Base-by-base conservation (phyloP, 2,888 invertebrate genomes). In the Lysandra bellargus region DNA sequence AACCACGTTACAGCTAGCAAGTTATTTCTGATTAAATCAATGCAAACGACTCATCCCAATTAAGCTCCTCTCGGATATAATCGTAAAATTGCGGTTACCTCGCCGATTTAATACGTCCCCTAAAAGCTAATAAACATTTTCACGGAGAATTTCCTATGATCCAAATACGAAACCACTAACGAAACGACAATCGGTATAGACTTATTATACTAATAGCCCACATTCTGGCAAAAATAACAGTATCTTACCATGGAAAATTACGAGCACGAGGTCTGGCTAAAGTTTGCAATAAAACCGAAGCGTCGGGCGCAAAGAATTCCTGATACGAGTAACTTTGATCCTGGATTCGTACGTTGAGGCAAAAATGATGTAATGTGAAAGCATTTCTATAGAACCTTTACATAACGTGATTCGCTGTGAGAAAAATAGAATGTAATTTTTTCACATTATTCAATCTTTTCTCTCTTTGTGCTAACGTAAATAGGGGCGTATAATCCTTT, bases 191-290 rank as follows among this genome's bases (percentile, higher is more conserved):
- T 89, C 86, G 85, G 89, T 88, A 92, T 92, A 89, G 92, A 87
- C 90, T 90, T 92, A 93, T 92, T 92, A 92, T 92, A 92, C 92
- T 91, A 92, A 92, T 88, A 85, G 90, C 86, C 86, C 87, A 89
- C 90, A 91, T 91, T 89, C 89, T 89, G 88, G 86, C 86, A 86
- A 87, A 79, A 44, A 75, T 75, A 74, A 40, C 60, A 61, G 44
- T 30, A 60, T 61, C 61, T 79, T 61, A 61, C 60, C 61, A 61
- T 64, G 60, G 40, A 40, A 78, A 78, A 78, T 78, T 78, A 78
- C 78, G 78, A 78, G 78, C 73, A 57, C 4, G 72, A 57, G 78
- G 78, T 57, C 72, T 53, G 4, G 73, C 57, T 57, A 53, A 5
- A 33, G 75, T 30, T 75, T 61, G 79, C 64, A 79, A 79, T 79